Percentiles rank a stretch among this genome's conserved stretches.
Conservation (phyloP, 2,797 vertebrate species). For the Tamandua tetradactyla region DNA sequence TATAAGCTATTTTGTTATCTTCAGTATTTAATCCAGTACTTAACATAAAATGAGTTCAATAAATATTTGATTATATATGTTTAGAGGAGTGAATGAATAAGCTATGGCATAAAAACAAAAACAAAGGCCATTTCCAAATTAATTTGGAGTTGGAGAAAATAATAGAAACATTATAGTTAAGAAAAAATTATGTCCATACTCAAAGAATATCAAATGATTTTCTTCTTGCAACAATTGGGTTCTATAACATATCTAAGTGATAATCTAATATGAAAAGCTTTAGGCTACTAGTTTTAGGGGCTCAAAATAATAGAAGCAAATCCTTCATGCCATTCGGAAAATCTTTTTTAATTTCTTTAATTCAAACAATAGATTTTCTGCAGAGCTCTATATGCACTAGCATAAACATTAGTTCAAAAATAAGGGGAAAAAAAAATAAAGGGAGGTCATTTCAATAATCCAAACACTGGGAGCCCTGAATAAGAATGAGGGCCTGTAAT, state of each 20-base stretch:
- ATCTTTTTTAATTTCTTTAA: constrained; percentile 31
- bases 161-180: background rate
- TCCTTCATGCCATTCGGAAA: background rate
- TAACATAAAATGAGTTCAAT: background rate
- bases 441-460: too few relatives aligned
- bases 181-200: background rate
- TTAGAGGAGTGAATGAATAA: background rate
- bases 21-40: background rate
- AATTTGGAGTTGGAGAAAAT: background rate
- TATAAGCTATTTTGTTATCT: background rate
- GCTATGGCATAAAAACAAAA: background rate
- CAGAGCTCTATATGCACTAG: background rate
- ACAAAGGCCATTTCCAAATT: constrained; percentile 14
- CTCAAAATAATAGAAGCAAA: background rate
- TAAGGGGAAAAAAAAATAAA: too few relatives aligned
- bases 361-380: background rate
- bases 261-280: background rate
- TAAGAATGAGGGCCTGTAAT: too few relatives aligned
- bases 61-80: background rate
- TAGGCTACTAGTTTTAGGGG: background rate
- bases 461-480: too few relatives aligned
- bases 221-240: background rate
- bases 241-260: background rate
- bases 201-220: background rate
- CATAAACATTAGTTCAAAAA: constrained; percentile 26